Conservation (phyloP, 2,113 vertebrate species). For the Hippocampus barbouri region DNA sequence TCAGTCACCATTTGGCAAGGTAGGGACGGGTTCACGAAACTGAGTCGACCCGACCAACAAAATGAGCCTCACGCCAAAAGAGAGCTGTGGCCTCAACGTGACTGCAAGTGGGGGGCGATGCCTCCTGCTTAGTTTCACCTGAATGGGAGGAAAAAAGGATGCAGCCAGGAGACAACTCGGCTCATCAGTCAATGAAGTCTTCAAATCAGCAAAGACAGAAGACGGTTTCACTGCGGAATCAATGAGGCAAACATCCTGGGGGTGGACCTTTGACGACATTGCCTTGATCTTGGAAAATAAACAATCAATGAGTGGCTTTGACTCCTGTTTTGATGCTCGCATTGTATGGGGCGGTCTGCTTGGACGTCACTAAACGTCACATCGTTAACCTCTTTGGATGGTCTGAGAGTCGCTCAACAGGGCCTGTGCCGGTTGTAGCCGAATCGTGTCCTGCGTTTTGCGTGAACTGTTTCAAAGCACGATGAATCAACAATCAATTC, state of each 20-base stretch:
- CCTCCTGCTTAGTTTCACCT: background rate
- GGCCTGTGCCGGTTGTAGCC: background rate
- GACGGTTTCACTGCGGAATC: background rate
- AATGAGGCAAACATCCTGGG: background rate
- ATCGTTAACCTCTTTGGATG: too few relatives aligned
- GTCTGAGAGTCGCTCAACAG: background rate
- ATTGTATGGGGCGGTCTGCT: background rate
- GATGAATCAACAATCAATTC: background rate
- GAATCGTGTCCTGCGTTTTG: background rate
- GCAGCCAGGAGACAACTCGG: background rate
- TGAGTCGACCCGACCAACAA: slow-evolving; percentile 40
- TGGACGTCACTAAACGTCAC: too few relatives aligned
- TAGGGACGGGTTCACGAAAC: slow-evolving; percentile 52
- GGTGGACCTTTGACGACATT: background rate
- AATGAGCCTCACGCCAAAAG: slow-evolving; percentile 35
- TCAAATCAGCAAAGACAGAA: background rate
- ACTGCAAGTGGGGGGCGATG: slow-evolving; percentile 18
- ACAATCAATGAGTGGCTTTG: background rate
- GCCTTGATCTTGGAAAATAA: background rate
- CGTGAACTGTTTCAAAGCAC: background rate
- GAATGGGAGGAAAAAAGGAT: background rate
- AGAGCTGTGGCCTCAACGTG: slow-evolving; percentile 23
- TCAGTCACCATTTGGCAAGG: slow-evolving; percentile 49
- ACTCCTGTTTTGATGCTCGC: background rate
- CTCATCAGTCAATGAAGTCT: background rate